These are phyloP conservation scores for Mormoops blainvillei DNA, from an alignment of 2,113 vertebrate species.

Conservation along the genomic window DNA sequence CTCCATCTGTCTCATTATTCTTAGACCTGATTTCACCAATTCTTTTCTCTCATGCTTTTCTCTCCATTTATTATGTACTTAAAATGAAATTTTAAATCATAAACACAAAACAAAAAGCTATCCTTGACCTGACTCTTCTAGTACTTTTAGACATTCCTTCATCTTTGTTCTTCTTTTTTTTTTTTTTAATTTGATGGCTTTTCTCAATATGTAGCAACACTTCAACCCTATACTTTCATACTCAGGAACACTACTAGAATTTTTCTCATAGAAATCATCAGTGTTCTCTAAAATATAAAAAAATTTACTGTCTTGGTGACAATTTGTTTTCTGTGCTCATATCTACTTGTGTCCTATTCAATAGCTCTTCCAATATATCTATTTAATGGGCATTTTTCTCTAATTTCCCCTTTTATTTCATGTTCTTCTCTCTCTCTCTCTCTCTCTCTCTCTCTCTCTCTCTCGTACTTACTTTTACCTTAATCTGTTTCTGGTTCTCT, in stretches of 20 bases:
- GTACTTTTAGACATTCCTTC: background rate
- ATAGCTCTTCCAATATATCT: background rate
- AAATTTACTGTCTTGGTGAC: background rate
- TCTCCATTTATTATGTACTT: background rate
- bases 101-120: background rate
- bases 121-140: background rate
- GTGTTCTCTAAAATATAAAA: background rate
- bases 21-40: background rate
- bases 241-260: background rate
- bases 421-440: too few species aligned
- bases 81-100: background rate
- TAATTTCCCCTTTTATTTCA: background rate
- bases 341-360: background rate
- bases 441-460: background rate
- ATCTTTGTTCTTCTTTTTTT: too few species aligned
- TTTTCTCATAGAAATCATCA: background rate
- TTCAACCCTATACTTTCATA: background rate
- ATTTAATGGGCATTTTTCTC: background rate
- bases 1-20: background rate
- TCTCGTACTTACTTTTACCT: background rate
- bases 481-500: background rate
- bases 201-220: background rate
- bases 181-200: background rate
- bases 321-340: background rate
- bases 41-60: background rate